Evolutionary conservation across 2,888 invertebrate species (phyloP).

Genomic region (Rhingia campestris): DNA sequence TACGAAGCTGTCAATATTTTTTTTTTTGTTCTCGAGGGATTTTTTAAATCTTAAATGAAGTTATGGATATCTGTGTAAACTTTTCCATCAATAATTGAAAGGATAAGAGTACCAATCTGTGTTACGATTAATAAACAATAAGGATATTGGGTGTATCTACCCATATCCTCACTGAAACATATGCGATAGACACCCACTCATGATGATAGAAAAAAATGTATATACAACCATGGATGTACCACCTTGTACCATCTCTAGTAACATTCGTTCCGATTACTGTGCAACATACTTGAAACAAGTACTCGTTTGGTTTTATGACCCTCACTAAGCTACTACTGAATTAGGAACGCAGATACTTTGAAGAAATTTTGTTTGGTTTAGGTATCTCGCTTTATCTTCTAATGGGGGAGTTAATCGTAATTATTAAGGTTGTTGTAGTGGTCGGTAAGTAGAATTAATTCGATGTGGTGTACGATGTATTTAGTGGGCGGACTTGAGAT

Average conservation of each 20-base stretch:
- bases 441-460: constrained; percentile 5
- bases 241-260: neutral
- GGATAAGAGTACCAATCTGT: constrained; percentile 17
- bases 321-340: constrained; percentile 21
- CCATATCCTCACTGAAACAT: neutral
- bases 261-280: constrained; percentile 33
- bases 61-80: neutral
- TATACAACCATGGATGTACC: neutral
- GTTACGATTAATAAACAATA: constrained; percentile 31
- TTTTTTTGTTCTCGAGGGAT: constrained; percentile 2
- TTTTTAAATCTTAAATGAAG: constrained; percentile 41
- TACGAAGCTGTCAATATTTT: neutral
- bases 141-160: neutral
- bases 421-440: constrained; percentile 16
- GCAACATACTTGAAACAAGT: constrained; percentile 46
- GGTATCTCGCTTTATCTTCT: neutral
- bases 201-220: neutral
- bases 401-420: constrained; percentile 8
- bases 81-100: constrained; percentile 18
- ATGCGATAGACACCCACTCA: neutral
- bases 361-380: neutral
- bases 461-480: neutral
- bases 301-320: constrained; percentile 59
- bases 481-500: neutral
- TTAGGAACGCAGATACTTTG: neutral